Conservation (phyloP, 1,140 invertebrate species). For the Ephestia elutella region DNA sequence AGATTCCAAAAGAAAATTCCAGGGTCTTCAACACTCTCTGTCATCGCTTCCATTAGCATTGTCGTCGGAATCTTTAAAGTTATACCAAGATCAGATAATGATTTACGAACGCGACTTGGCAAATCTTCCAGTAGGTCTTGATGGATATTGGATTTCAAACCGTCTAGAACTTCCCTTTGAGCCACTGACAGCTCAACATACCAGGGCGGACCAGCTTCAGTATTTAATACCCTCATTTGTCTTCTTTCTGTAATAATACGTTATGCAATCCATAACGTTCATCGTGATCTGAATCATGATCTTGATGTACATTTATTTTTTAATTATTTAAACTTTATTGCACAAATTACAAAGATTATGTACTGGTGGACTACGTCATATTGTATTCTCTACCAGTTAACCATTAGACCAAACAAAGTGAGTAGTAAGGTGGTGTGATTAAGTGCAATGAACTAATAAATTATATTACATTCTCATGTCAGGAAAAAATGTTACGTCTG, state of each 20-base stretch:
- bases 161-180: constrained; percentile 40
- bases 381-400: too few species aligned
- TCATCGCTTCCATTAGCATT: constrained; percentile 49
- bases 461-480: too few species aligned
- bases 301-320: too few species aligned
- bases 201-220: constrained; percentile 51
- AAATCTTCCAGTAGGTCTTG: constrained; percentile 56
- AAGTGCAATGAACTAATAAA: too few species aligned
- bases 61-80: constrained; percentile 41
- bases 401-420: too few species aligned
- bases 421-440: too few species aligned
- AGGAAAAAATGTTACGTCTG: too few species aligned
- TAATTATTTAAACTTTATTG: too few species aligned
- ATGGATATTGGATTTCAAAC: constrained; percentile 48
- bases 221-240: constrained; percentile 35
- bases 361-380: too few species aligned
- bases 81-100: constrained; percentile 53
- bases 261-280: not conserved
- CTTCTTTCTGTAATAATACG: constrained; percentile 20
- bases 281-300: not conserved
- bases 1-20: constrained; percentile 62
- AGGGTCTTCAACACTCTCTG: constrained; percentile 41
- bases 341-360: too few species aligned
- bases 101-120: constrained; percentile 38
- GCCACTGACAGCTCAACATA: constrained; percentile 46